Base-by-base conservation (phyloP, 37 sponge, comb jelly and placozoan genomes). In the Bolinopsis microptera region DNA sequence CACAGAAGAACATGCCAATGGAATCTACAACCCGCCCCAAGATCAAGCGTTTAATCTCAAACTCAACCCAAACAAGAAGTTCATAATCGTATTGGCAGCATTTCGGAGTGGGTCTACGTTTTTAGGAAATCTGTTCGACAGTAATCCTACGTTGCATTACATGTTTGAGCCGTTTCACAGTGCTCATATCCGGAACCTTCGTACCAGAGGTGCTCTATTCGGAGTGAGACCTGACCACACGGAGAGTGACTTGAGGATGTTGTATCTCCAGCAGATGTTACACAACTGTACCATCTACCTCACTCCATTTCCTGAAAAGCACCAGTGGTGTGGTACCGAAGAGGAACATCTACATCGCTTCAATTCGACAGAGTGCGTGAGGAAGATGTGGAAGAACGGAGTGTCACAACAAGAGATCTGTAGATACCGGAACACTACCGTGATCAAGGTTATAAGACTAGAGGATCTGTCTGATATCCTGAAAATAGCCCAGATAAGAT, bases 41-140 rank as follows among this genome's bases (percentile, higher is more conserved):
- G 74, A 70, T 22, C 74, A 9, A 70, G 74, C 74, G 26, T 70
- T 70, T 26, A 26, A 70, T 70, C 30, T 70, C 74, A n/a, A 70
- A 8, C 74, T 70, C 2, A 70, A 70, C 74, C 74, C 28, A 26
- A 9, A 70, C 28, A 70, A 70, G 21, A 70, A 70, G 30, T 22
- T 70, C 1, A 70, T 70, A 8, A 70, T 70, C 30, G 28, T 70
- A 1, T n/a, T 70, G 74, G 30, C 74, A 3, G 74, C 74, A 28
- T 70, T 70, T n/a, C 74, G 74, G 26, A 70, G 74, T 70, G 74
- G 74, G 30, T 70, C 74, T 5, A 70, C 74, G 3, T 70, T 70
- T n/a, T n/a, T 70, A 2, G 74, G 74, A 3, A 22, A 70, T 2
- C 28, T 70, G 25, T 70, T 70, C 74, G 30, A 70, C 74, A 70